phyloP scores from a whole-genome alignment of 1,140 invertebrate genomes.

The Samia ricini region DNA sequence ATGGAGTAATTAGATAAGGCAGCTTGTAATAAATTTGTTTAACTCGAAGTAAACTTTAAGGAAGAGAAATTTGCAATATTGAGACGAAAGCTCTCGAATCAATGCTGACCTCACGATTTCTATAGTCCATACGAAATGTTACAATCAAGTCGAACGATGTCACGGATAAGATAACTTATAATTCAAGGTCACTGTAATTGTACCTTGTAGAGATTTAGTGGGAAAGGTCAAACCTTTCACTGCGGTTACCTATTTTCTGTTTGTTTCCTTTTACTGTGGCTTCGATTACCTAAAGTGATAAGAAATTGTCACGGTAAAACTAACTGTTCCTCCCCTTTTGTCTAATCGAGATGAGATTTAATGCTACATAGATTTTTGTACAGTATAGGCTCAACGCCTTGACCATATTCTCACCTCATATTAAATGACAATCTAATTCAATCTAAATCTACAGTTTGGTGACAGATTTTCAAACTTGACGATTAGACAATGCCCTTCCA shows the following conservation, averaged over 20 bases:
- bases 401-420: too few relatives aligned
- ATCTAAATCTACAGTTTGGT: too few relatives aligned
- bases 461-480: too few relatives aligned
- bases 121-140: background rate
- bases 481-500: too few relatives aligned
- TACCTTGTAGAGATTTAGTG: background rate
- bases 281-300: background rate
- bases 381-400: too few relatives aligned
- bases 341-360: background rate
- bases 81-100: background rate
- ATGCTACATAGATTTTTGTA: background rate
- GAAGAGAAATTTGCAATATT: background rate
- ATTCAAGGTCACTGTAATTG: constrained; percentile 1
- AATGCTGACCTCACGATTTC: background rate
- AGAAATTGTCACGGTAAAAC: background rate
- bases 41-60: background rate
- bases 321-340: background rate
- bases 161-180: background rate
- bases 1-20: background rate
- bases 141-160: background rate
- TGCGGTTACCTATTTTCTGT: background rate
- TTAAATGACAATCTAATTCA: too few relatives aligned
- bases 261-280: background rate
- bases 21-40: background rate
- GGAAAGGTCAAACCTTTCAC: constrained; percentile 1